Evolutionary conservation across 1,140 invertebrate genomes (phyloP).

Genomic region (Philopotamus ludificatus): DNA sequence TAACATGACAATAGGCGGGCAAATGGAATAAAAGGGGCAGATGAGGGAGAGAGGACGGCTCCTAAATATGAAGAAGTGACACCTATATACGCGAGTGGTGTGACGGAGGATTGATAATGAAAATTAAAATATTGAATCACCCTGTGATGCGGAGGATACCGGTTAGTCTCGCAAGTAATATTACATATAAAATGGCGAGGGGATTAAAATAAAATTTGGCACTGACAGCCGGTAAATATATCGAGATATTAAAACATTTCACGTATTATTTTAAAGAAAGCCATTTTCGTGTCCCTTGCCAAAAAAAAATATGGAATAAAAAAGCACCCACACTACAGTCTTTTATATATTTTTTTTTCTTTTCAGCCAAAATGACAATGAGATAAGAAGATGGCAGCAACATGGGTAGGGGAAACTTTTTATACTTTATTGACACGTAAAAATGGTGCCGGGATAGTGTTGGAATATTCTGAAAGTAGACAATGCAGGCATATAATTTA

Average conservation of each 20-base stretch:
- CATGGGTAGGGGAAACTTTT: slow-evolving; percentile 14
- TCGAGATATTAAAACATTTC: slow-evolving; percentile 1
- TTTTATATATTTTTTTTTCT: slow-evolving; percentile 15
- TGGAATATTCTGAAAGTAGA: neutral
- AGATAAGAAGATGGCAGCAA: slow-evolving; percentile 25
- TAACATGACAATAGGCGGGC: slow-evolving; percentile 40
- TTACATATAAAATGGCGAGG: slow-evolving; percentile 1
- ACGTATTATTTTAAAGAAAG: neutral
- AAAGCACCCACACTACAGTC: neutral
- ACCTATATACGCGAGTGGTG: slow-evolving; percentile 19
- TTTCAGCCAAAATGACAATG: slow-evolving; percentile 22
- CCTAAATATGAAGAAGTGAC: slow-evolving; percentile 30
- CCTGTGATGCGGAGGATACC: neutral
- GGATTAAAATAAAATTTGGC: slow-evolving; percentile 27
- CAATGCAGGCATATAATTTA: no score
- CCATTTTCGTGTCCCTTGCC: neutral
- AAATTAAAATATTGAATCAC: neutral
- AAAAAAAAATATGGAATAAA: no score
- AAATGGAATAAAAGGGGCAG: slow-evolving; percentile 40
- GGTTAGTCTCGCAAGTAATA: no score
- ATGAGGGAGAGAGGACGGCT: slow-evolving; percentile 18
- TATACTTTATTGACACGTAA: slow-evolving; percentile 35
- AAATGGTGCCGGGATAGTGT: slow-evolving; percentile 21
- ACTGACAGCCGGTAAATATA: slow-evolving; percentile 34
- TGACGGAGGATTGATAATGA: neutral